These are phyloP conservation scores for Crotalus helleri DNA, from an alignment of 2,113 vertebrate species.

Conservation along the genomic window DNA sequence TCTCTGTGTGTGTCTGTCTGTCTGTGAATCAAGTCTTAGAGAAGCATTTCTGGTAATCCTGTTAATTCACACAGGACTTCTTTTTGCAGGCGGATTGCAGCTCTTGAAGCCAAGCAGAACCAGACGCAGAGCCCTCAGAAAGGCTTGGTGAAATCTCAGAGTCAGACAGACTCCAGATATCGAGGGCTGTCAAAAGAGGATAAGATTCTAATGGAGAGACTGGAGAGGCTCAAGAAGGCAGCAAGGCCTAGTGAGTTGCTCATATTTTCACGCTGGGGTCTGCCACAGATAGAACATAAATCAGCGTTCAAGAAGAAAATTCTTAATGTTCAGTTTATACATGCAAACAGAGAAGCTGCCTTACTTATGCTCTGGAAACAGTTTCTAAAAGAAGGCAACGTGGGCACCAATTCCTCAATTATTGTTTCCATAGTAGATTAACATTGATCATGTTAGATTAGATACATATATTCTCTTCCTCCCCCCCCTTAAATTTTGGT, in stretches of 20 bases:
- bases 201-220: constrained; percentile 83
- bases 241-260: constrained; percentile 80
- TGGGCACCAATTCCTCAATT: not conserved
- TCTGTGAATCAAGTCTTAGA: not conserved
- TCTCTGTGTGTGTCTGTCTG: too few species aligned
- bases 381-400: not conserved
- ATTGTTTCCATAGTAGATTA: not conserved
- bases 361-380: not conserved
- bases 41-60: not conserved
- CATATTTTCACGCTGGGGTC: not conserved
- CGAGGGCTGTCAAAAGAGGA: constrained; percentile 81
- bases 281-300: not conserved
- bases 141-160: constrained; percentile 39
- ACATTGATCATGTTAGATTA: not conserved
- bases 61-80: constrained; percentile 24
- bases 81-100: constrained; percentile 83
- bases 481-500: not conserved
- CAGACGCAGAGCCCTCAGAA: constrained; percentile 57
- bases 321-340: not conserved
- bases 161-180: constrained; percentile 52
- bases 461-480: not conserved
- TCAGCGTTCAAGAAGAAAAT: not conserved
- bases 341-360: not conserved
- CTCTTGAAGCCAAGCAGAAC: constrained; percentile 83
- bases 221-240: constrained; percentile 87